Evolutionary conservation across 2,888 invertebrate species (phyloP), one percentile per base, ranked within the genome.

Genomic region (Icerya purchasi): DNA sequence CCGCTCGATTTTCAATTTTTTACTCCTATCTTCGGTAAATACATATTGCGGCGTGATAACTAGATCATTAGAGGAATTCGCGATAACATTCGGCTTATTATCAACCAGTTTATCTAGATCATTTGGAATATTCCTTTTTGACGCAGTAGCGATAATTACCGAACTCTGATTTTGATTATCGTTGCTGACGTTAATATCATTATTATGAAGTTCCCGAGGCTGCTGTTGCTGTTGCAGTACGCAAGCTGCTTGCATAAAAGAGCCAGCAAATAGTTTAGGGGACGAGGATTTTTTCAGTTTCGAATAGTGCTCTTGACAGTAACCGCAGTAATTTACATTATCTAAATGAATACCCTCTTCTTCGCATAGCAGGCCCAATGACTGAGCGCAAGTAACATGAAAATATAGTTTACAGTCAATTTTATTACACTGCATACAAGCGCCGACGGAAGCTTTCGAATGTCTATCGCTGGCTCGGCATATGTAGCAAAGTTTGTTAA

Each of bases 401-500:
- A 97, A 97, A 72, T 89, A 87, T 71, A 90, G 88, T 72, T 89
- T 90, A 74, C 96, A 96, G 72, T 92, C 93, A 62, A 86, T 80
- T 74, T 89, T 92, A 73, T 94, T 94, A 74, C 97, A 97, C 73
- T 92, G 91, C 94, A 97, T 96, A 71, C 96, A 97, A 36, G 96
- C 96, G 53, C 97, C 97, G 53, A 78, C 79, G 1, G 93, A 84
- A 20, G 61, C 59, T 66, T 85, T 82, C 62, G 80, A 77, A 14
- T 83, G 82, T 71, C 87, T 84, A 1, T 87, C 86, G 69, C 82
- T 78, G 66, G 93, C 91, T 69, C 92, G 89, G 70, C 96, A 97
- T 68, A 97, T 88, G 73, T 93, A 96, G 73, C 96, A 97, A 56
- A 91, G 91, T 81, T 91, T 93, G 68, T 84, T 86, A 71, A 84